Conservation (phyloP, 2,888 invertebrate genomes). For the Omphaloscelis lunosa region DNA sequence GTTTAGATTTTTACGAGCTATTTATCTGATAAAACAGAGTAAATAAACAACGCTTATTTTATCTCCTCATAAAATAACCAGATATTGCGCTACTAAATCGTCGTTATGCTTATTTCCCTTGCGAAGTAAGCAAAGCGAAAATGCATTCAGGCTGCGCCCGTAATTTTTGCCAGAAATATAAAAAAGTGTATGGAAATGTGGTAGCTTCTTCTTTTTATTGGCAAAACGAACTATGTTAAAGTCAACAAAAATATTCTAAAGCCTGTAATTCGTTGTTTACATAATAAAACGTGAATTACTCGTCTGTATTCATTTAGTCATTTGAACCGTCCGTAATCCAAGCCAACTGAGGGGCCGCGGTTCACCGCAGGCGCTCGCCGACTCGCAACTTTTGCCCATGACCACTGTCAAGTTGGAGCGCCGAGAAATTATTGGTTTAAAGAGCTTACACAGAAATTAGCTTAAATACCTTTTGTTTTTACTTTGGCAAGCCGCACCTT, state of each 20-base stretch:
- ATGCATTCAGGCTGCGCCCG: slow-evolving; percentile 57
- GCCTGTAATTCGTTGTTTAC: slow-evolving; percentile 42
- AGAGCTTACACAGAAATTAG: slow-evolving; percentile 68
- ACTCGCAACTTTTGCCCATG: slow-evolving; percentile 75
- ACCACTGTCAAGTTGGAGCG: slow-evolving; percentile 73
- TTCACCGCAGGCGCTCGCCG: slow-evolving; percentile 76
- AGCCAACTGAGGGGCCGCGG: slow-evolving; percentile 74
- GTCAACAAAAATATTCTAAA: slow-evolving; percentile 31
- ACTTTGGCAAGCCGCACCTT: slow-evolving; percentile 50
- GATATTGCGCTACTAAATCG: slow-evolving; percentile 61
- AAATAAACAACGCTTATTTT: slow-evolving; percentile 54
- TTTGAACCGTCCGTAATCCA: slow-evolving; percentile 74
- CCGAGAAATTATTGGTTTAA: slow-evolving; percentile 73
- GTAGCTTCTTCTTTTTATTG: slow-evolving; percentile 41
- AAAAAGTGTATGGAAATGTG: slow-evolving; percentile 41
- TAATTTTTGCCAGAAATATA: slow-evolving; percentile 52
- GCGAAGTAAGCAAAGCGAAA: slow-evolving; percentile 63
- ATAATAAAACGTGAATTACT: slow-evolving; percentile 65
- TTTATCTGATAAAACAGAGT: slow-evolving; percentile 43
- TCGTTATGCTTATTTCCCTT: slow-evolving; percentile 66
- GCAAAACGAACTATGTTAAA: slow-evolving; percentile 6
- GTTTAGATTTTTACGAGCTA: slow-evolving; percentile 40
- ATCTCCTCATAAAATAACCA: slow-evolving; percentile 60
- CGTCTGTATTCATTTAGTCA: slow-evolving; percentile 65
- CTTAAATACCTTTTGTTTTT: slow-evolving; percentile 67